Conservation (phyloP, 2,113 vertebrate genomes). For the Bungarus multicinctus region DNA sequence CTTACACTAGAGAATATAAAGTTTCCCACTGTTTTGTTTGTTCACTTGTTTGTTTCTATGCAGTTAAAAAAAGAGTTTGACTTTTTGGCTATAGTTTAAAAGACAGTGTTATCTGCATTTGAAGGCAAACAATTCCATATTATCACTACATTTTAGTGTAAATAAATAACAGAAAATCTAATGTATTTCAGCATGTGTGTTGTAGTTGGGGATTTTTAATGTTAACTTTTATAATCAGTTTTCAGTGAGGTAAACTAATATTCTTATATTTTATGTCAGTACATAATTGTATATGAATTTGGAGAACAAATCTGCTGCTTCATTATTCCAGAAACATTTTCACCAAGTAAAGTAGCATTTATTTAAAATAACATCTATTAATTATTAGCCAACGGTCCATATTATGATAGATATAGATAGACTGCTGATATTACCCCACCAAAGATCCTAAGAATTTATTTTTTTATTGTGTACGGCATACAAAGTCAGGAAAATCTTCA, state of each 20-base stretch:
- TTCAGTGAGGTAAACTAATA: background rate
- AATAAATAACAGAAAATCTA: background rate
- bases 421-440: constrained; percentile 11
- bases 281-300: background rate
- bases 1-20: background rate
- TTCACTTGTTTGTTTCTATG: background rate
- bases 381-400: background rate
- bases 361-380: background rate
- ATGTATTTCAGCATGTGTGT: background rate
- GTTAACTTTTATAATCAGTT: background rate
- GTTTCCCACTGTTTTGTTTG: background rate
- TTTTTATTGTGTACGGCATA: background rate
- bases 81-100: background rate
- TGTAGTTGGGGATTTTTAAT: background rate
- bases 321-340: constrained; percentile 2
- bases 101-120: background rate
- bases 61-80: background rate
- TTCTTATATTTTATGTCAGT: background rate
- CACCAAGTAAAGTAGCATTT: background rate
- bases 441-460: background rate
- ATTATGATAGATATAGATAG: constrained; percentile 12
- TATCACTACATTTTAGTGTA: background rate
- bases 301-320: constrained; percentile 11
- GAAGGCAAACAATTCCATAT: background rate
- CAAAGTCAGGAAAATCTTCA: background rate